Evolutionary conservation across 2,113 vertebrate species (phyloP).

Genomic region (Clarias gariepinus): DNA sequence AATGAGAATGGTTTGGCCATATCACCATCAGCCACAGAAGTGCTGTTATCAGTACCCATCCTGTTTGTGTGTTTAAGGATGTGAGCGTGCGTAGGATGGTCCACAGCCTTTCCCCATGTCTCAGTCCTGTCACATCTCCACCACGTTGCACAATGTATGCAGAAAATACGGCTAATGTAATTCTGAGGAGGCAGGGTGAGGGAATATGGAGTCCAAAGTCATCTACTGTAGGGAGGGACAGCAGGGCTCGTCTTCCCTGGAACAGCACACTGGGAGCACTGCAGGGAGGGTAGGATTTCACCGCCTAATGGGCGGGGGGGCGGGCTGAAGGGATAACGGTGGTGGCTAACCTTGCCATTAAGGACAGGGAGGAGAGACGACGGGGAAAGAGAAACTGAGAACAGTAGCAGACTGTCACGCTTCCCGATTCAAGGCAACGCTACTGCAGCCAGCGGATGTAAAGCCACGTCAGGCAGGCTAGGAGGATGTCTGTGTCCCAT

Average conservation of each 20-base stretch:
- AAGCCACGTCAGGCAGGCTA: neutral
- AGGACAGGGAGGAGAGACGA: slow-evolving; percentile 48
- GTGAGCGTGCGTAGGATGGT: neutral
- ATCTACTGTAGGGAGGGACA: slow-evolving; percentile 42
- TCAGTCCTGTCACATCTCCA: slow-evolving; percentile 39
- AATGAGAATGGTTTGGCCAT: neutral
- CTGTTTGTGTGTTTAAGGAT: neutral
- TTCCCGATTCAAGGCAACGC: neutral
- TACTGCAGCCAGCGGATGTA: neutral
- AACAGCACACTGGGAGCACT: slow-evolving; percentile 33
- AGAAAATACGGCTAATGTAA: slow-evolving; percentile 50
- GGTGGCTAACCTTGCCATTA: slow-evolving; percentile 64
- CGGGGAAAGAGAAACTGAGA: slow-evolving; percentile 15
- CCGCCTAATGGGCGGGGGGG: slow-evolving; percentile 60
- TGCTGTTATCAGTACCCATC: slow-evolving; percentile 4
- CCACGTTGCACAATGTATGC: neutral
- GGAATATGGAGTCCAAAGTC: slow-evolving; percentile 39
- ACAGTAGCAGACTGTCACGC: neutral
- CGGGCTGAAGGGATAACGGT: slow-evolving; percentile 42
- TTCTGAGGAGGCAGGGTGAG: slow-evolving; percentile 56
- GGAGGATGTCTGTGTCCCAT: neutral
- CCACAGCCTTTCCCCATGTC: slow-evolving; percentile 18
- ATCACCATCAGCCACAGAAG: slow-evolving; percentile 32
- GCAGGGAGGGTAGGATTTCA: slow-evolving; percentile 73
- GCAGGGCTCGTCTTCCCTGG: slow-evolving; percentile 25